These are phyloP conservation scores for Macrobrachium rosenbergii DNA, from an alignment of 1,140 invertebrate species.

Conservation along the genomic window DNA sequence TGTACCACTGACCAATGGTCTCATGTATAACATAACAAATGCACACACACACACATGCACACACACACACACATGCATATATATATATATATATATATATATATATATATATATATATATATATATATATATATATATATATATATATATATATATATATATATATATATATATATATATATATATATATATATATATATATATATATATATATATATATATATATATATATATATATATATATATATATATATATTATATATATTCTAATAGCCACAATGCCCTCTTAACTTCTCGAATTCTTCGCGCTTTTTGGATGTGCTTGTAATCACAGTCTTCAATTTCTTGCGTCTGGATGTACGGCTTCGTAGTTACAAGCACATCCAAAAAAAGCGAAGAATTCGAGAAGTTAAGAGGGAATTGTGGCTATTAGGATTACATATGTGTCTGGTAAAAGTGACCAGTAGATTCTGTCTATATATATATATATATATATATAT, in stretches of 20 bases:
- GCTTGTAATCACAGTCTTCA: no score
- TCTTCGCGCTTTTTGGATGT: no score
- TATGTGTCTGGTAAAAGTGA: no score
- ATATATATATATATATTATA: conserved; percentile 16
- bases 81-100: conserved; percentile 6
- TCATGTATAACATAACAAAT: background rate
- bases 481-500: background rate
- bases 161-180: conserved; percentile 19
- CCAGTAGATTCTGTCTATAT: background rate
- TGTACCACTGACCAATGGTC: no score
- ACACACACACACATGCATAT: background rate
- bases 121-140: conserved; percentile 2
- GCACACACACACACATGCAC: background rate
- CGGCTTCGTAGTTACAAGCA: no score
- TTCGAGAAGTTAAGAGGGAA: no score
- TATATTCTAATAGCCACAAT: no score
- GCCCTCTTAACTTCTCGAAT: no score
- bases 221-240: conserved; percentile 5
- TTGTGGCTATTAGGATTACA: no score
- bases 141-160: conserved; percentile 22
- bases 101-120: background rate
- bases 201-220: background rate
- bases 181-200: conserved; percentile 4
- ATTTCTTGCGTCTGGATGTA: no score
- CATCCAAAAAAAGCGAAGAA: no score